Conservation (phyloP, 2,888 invertebrate genomes). For the Phyllotreta striolata region DNA sequence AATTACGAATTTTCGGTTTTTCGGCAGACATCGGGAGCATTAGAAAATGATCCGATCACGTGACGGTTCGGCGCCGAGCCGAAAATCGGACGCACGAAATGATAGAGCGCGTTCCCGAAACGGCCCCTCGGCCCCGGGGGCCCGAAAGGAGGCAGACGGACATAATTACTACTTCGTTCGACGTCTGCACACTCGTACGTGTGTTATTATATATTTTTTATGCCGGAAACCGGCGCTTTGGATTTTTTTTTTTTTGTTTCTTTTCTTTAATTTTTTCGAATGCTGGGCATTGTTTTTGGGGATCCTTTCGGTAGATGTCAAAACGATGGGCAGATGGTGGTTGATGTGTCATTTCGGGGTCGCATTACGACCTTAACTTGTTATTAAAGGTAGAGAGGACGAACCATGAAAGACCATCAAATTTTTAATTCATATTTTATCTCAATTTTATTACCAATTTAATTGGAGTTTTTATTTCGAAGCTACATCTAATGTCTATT, state of each 20-base stretch:
- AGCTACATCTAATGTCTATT: too few relatives aligned
- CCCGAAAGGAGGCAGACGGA: constrained; percentile 53
- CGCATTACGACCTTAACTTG: constrained; percentile 14
- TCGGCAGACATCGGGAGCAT: constrained; percentile 32
- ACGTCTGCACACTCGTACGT: constrained; percentile 53
- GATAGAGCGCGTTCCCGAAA: constrained; percentile 55
- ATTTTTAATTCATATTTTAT: too few relatives aligned
- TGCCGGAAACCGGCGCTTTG: constrained; percentile 57
- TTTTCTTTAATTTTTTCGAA: constrained; percentile 25
- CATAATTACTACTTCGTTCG: constrained; percentile 57
- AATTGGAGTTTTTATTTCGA: too few relatives aligned
- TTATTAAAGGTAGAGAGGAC: neutral
- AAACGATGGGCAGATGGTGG: constrained; percentile 26
- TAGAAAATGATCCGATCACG: constrained; percentile 25
- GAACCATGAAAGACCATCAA: too few relatives aligned
- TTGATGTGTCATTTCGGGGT: constrained; percentile 25
- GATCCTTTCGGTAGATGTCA: constrained; percentile 17
- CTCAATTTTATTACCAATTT: too few relatives aligned
- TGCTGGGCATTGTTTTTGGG: constrained; percentile 23
- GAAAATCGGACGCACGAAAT: constrained; percentile 57
- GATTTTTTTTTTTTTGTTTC: constrained; percentile 31
- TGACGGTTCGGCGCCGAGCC: constrained; percentile 29
- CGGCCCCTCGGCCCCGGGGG: constrained; percentile 38
- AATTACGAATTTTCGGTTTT: constrained; percentile 21
- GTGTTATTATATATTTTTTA: constrained; percentile 62